Evolutionary conservation across 2,113 vertebrate genomes (phyloP), one percentile per base, ranked within the genome.

Genomic region (Desmodus rotundus): DNA sequence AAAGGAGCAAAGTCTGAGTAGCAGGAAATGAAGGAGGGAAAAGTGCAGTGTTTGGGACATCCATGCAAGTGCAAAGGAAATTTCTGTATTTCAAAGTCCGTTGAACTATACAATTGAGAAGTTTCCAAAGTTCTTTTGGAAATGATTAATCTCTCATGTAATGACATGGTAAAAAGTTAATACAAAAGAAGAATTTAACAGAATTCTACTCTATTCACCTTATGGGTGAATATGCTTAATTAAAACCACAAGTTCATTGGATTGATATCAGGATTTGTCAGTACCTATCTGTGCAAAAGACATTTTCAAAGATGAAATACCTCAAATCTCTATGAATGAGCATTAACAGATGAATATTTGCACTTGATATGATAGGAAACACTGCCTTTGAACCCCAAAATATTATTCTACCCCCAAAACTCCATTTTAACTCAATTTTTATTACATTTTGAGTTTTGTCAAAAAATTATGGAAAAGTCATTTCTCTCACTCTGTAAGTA

Each of bases 371-470:
- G 43, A 61, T 80, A 72, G 65, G 41, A 94, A 89, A 38, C 13
- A 56, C 38, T 89, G 33, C 36, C 36, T 83, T 94, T 74, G 43
- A 89, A 56, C 14, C 72, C 77, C 56, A 95, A 88, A 91, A 80
- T 91, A 50, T 58, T 90, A 41, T 63, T 14, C 24, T 47, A 36
- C 12, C 10, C 38, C 19, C 4, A 24, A 73, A 74, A 47, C 76
- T 82, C 10, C 26, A 58, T 68, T 96, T 24, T 87, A 76, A 84
- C 15, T 45, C 41, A 68, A 28, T 86, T 54, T 38, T 28, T 33
- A 47, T 47, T 84, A 81, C n/a, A 87, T 91, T 95, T 93, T 91
- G 38, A 83, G 63, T 95, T 95, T 91, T 83, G 20, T 63, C 31
- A 72, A 73, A 81, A 86, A 68, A 50, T 43, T 41, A 56, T 11